Percentiles rank a stretch among this genome's conserved stretches.
Evolutionary conservation across 2,113 vertebrate genomes (phyloP).

Genomic region (Periophthalmus modestus): DNA sequence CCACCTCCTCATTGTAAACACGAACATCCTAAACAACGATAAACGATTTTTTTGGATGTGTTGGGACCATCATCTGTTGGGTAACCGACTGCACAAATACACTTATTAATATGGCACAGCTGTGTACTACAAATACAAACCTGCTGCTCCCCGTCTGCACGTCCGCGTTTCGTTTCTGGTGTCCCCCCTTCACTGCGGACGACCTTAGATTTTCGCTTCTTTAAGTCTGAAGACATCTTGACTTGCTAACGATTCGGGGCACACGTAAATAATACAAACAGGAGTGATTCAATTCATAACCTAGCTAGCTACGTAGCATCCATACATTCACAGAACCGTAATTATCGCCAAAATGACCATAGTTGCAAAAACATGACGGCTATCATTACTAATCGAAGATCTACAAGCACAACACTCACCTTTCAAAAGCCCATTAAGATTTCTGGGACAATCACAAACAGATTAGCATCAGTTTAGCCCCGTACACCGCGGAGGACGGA

Average conservation of each 20-base stretch:
- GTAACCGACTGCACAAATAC: background rate
- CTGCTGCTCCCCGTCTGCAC: constrained; percentile 86
- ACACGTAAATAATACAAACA: background rate
- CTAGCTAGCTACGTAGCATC: constrained; percentile 26
- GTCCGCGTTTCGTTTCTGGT: constrained; percentile 83
- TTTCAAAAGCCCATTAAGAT: background rate
- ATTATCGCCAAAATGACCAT: background rate
- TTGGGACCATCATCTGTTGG: background rate
- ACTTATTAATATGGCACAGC: background rate
- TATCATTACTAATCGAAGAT: background rate
- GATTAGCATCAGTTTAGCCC: background rate
- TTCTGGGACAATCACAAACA: background rate
- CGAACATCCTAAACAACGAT: constrained; percentile 78
- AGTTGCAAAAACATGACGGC: background rate
- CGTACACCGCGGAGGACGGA: constrained; percentile 29
- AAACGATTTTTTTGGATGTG: background rate
- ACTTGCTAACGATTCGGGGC: background rate
- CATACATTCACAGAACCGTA: background rate
- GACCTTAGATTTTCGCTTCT: constrained; percentile 95
- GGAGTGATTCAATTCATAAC: background rate
- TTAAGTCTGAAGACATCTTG: constrained; percentile 82
- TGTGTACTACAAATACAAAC: constrained; percentile 53
- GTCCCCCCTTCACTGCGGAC: constrained; percentile 85
- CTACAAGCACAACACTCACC: background rate
- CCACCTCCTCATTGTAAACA: constrained; percentile 90